A percentile compares a stretch with the other conserved stretches of the same genome.
Evolutionary conservation across 1,140 invertebrate species (phyloP).

Genomic region (Paralvinella palmiformis): DNA sequence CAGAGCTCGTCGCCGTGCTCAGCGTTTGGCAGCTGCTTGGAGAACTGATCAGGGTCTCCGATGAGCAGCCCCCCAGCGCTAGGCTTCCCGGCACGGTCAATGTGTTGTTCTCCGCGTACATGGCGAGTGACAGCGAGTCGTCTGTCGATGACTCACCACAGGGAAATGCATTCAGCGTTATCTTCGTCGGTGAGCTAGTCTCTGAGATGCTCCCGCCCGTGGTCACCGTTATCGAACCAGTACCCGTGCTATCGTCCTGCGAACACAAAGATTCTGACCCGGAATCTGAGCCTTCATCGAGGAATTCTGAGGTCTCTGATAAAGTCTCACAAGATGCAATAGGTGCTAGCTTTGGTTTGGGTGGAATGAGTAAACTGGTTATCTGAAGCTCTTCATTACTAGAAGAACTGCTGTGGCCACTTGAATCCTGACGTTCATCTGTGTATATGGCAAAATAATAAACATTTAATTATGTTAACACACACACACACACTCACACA

Average conservation of each 20-base stretch:
- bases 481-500: too few species aligned
- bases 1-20: conserved; percentile 57
- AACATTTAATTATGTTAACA: too few species aligned
- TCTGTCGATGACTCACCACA: conserved; percentile 28
- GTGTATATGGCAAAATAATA: too few species aligned
- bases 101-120: not conserved
- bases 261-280: conserved; percentile 3
- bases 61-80: conserved; percentile 1
- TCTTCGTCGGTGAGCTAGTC: too few species aligned
- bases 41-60: conserved; percentile 18
- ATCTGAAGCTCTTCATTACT: not conserved
- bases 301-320: conserved; percentile 26
- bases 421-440: conserved; percentile 33
- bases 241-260: too few species aligned
- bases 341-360: conserved; percentile 35
- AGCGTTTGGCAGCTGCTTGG: conserved; percentile 35
- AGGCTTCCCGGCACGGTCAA: not conserved
- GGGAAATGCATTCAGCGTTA: too few species aligned
- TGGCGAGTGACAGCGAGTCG: not conserved
- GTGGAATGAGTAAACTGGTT: conserved; percentile 5
- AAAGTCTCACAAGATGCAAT: conserved; percentile 48
- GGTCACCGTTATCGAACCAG: too few species aligned
- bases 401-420: not conserved
- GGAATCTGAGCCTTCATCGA: not conserved
- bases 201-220: too few species aligned